phyloP scores from a whole-genome alignment of 2,888 invertebrate species.

The Heliconius aoede region DNA sequence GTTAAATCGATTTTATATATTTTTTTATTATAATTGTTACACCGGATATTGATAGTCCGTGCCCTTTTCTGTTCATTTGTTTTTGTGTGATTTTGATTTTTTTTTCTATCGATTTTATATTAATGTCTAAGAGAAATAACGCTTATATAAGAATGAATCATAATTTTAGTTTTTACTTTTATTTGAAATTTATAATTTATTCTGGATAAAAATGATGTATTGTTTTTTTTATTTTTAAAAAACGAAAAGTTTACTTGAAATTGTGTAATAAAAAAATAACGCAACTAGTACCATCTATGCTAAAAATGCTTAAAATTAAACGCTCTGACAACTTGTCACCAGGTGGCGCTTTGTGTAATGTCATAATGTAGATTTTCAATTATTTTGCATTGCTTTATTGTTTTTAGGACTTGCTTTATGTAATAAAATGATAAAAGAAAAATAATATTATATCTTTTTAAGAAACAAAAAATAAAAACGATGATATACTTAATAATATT shows the following conservation, averaged over 20 bases:
- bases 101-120: background rate
- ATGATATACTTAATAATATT: background rate
- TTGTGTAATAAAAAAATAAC: background rate
- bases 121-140: background rate
- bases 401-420: background rate
- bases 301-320: slow-evolving; percentile 46
- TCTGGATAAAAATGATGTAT: background rate
- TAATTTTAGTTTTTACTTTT: background rate
- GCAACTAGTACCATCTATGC: slow-evolving; percentile 61
- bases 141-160: background rate
- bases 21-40: too few relatives aligned
- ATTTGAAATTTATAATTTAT: background rate
- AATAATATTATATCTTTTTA: too few relatives aligned
- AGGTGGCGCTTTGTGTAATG: slow-evolving; percentile 55
- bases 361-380: too few relatives aligned
- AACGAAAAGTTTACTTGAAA: background rate
- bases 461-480: background rate
- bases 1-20: background rate
- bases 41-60: too few relatives aligned
- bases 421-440: background rate
- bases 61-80: too few relatives aligned
- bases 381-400: background rate
- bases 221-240: background rate
- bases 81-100: too few relatives aligned
- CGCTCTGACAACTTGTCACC: slow-evolving; percentile 47